Percentiles rank a stretch among this genome's conserved stretches.
Evolutionary conservation across 1,140 invertebrate species (phyloP).

Genomic region (Rhyzopertha dominica): DNA sequence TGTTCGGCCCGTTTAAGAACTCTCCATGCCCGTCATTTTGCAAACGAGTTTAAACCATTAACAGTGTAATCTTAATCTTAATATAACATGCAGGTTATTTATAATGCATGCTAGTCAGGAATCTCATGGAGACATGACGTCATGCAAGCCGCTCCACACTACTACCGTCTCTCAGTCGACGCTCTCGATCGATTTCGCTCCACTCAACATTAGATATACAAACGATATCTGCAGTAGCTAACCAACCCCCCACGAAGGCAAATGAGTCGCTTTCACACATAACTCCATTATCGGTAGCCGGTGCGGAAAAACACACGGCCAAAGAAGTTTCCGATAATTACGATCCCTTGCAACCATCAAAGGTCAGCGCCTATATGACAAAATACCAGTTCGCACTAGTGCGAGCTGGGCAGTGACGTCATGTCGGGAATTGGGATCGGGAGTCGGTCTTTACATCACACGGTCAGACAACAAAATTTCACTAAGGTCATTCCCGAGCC

Average conservation of each 20-base stretch:
- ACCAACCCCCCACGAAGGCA: not conserved
- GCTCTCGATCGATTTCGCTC: constrained; percentile 27
- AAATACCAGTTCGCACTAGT: constrained; percentile 18
- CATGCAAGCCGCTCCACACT: constrained; percentile 20
- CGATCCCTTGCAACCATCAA: too few species aligned
- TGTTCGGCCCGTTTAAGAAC: too few species aligned
- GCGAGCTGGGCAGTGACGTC: constrained; percentile 14
- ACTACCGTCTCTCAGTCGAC: constrained; percentile 20
- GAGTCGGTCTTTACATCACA: too few species aligned
- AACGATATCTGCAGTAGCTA: constrained; percentile 18
- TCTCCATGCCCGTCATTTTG: too few species aligned
- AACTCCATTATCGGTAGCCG: too few species aligned
- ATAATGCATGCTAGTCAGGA: constrained; percentile 32
- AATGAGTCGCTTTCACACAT: too few species aligned
- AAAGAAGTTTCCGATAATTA: too few species aligned
- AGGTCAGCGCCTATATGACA: constrained; percentile 12
- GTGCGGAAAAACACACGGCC: too few species aligned
- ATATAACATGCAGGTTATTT: constrained; percentile 33
- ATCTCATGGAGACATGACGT: constrained; percentile 33
- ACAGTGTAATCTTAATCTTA: too few species aligned
- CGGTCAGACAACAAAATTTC: too few species aligned
- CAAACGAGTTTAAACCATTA: too few species aligned
- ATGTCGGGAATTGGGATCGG: too few species aligned
- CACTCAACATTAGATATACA: constrained; percentile 22
- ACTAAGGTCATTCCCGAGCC: constrained; percentile 3